Conservation (phyloP, 2,888 invertebrate species). For the Caradrina kadenii region DNA sequence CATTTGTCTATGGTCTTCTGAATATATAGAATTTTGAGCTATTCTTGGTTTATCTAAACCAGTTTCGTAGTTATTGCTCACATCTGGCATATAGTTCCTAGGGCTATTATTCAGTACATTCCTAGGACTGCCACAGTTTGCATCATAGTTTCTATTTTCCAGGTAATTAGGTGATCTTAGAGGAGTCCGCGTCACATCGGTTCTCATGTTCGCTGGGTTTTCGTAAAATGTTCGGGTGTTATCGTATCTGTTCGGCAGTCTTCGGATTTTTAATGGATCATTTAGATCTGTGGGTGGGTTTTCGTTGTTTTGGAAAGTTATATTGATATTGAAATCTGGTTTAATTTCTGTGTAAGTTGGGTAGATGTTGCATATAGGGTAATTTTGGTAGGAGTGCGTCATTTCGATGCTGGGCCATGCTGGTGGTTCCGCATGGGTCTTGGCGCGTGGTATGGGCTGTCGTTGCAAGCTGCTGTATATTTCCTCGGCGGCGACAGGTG, state of each 20-base stretch:
- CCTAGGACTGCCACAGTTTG: conserved; percentile 81
- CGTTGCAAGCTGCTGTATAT: conserved; percentile 88
- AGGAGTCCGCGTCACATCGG: conserved; percentile 74
- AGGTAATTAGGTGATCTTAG: conserved; percentile 81
- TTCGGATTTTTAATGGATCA: conserved; percentile 74
- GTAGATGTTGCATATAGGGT: conserved; percentile 84
- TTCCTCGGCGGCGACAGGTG: conserved; percentile 89
- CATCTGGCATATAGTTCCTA: conserved; percentile 79
- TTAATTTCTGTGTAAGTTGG: conserved; percentile 87
- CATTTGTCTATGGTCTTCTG: conserved; percentile 76
- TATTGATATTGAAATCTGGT: conserved; percentile 77
- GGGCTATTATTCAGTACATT: conserved; percentile 83
- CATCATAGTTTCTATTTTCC: conserved; percentile 78
- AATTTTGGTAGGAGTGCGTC: conserved; percentile 87
- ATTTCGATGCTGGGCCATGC: conserved; percentile 88
- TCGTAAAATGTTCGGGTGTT: conserved; percentile 83
- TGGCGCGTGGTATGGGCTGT: conserved; percentile 93
- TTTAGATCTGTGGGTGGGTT: conserved; percentile 64
- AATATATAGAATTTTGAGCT: conserved; percentile 75
- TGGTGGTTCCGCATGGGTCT: conserved; percentile 91
- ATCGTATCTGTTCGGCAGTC: conserved; percentile 75
- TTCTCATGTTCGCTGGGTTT: conserved; percentile 78
- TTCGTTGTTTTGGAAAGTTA: conserved; percentile 73
- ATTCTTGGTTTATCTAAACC: conserved; percentile 71
- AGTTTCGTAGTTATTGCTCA: conserved; percentile 77